Evolutionary conservation across 2,888 invertebrate genomes (phyloP), one percentile per base, ranked within the genome.

Genomic region (Leptinotarsa tumamoca): DNA sequence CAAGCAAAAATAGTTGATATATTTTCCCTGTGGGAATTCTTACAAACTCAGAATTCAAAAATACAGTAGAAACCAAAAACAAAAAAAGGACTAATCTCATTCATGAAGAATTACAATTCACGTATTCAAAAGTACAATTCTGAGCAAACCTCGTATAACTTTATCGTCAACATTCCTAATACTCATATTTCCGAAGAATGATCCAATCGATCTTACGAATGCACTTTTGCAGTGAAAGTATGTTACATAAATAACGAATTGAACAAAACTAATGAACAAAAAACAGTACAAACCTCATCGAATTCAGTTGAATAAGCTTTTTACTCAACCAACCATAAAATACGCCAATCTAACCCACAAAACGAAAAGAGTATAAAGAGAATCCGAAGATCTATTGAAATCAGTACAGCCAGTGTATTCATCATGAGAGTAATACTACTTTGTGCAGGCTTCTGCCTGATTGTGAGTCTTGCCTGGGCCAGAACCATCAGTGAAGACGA

Each of bases 401-500:
- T 43, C 70, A 74, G 74, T 70, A 70, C 70, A 49, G 49, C 58
- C 49, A 58, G 58, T 61, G 49, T 61, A 70, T 56, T 58, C 58
- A 63, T 5, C 70, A 88, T 87, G 87, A 85, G 85, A 82, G 79
- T 84, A 66, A 80, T 85, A 77, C 78, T 86, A 77, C 73, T 86
- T 81, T 85, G 85, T 83, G 80, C 87, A 72, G 86, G 86, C 79
- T 80, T 87, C 75, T 85, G 85, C 81, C 75, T 87, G 68, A 82
- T 83, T 67, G 79, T 86, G 67, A 83, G 84, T 66, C 81, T 82
- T 58, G 82, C 83, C 78, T 80, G 84, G 79, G 87, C 85, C 71
- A 84, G 87, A 73, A 84, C 84, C 33, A 82, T 86, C 67, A 83
- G 81, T 63, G 86, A 87, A 69, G 87, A 87, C 63, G 86, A 87